These are phyloP conservation scores for Xerus rutilus DNA, from an alignment of 2,797 vertebrate genomes.

Conservation along the genomic window DNA sequence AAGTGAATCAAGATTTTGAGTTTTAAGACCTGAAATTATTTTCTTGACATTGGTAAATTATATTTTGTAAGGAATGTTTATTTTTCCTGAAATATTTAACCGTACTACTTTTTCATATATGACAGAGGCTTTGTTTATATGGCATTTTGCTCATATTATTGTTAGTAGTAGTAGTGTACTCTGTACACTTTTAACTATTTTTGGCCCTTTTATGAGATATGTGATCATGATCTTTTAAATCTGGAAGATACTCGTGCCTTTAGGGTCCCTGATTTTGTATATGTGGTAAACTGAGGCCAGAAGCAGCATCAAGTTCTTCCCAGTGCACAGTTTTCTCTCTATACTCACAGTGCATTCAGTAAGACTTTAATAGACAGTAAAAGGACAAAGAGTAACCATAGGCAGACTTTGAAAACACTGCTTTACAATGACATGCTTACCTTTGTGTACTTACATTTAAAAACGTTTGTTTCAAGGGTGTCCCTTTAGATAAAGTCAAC, in stretches of 20 bases:
- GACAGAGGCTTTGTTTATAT: slow-evolving; percentile 15
- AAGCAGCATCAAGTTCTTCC: neutral
- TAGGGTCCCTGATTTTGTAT: neutral
- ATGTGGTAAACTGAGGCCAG: slow-evolving; percentile 35
- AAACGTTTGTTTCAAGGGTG: slow-evolving; percentile 51
- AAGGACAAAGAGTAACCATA: slow-evolving; percentile 40
- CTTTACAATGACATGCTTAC: neutral
- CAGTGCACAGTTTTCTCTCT: neutral
- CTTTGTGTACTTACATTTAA: slow-evolving; percentile 50
- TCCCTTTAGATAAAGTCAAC: slow-evolving; percentile 45
- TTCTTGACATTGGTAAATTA: neutral
- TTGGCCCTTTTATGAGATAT: neutral
- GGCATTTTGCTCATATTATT: neutral
- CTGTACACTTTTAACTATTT: neutral
- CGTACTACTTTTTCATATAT: neutral
- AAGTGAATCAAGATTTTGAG: neutral
- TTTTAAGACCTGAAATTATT: slow-evolving; percentile 47
- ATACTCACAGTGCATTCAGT: neutral
- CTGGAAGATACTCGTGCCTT: neutral
- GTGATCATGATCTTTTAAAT: neutral
- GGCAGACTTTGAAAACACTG: neutral
- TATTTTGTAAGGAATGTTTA: slow-evolving; percentile 39
- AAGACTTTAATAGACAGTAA: neutral
- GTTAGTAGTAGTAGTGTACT: neutral
- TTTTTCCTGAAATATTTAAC: slow-evolving; percentile 8